Base-by-base conservation (phyloP, 2,113 vertebrate genomes). In the Diadophis punctatus region DNA sequence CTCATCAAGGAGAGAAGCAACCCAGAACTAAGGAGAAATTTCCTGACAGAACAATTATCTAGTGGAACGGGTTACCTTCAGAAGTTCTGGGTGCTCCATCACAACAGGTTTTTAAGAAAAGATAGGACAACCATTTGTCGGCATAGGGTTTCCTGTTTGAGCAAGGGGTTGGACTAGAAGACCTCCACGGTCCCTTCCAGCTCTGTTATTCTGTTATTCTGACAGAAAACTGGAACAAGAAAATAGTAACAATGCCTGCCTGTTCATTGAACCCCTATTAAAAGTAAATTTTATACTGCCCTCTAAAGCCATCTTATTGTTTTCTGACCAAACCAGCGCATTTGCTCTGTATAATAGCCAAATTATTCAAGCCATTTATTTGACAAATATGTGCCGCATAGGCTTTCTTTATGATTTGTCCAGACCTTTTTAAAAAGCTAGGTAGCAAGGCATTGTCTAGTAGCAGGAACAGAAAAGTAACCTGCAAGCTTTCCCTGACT, bases 221-320 rank as follows among this genome's bases (percentile, higher is more conserved):
- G 11, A n/a, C 27, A 30, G 30, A 63, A 63, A n/a, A n/a, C 27
- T 63, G 27, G 10, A 95, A 93, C 93, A 91, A 91, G 88, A 93
- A 94, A 56, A 74, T 39, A 46, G 88, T 1, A 6, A 34, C 60
- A 7, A 74, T 74, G 68, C 0, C 0, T 53, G 92, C 39, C 2
- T 53, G 86, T 63, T 94, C 43, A 5, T 94, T 92, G 91, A 91
- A 25, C 84, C 91, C 90, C 55, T 94, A 86, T 43, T 85, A 48
- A 89, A 88, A 63, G 63, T 12, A 1, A 95, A 53, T 30, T 56
- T 93, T 89, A 90, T 60, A 74, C 89, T 91, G 93, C 93, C 49
- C 25, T 93, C 93, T 27, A 7, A 48, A 60, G 20, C 46, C 25
- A 51, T 12, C 7, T 80, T 90, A 55, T n/a, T 58, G 49, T n/a